phyloP scores from a whole-genome alignment of 2,113 vertebrate genomes.

The Takifugu bimaculatus region DNA sequence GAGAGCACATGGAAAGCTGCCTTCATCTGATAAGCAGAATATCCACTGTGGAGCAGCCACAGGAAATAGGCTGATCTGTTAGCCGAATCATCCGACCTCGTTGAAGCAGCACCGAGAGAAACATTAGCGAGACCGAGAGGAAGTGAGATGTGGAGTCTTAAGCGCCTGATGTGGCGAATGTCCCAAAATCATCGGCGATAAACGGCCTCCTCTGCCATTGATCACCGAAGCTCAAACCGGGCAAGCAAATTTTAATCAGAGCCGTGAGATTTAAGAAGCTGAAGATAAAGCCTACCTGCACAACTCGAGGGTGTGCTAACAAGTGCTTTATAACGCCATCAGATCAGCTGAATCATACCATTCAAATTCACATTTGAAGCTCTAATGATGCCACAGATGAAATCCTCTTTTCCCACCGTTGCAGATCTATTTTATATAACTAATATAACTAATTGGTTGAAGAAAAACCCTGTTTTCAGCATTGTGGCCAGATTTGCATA shows the following conservation, averaged over 20 bases:
- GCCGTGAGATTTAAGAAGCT: no score
- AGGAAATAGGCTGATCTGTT: conserved; percentile 30
- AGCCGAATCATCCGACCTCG: conserved; percentile 16
- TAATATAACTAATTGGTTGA: no score
- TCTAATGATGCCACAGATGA: no score
- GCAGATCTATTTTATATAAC: no score
- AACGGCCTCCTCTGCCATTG: no score
- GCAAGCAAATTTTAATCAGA: neutral
- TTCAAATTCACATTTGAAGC: no score
- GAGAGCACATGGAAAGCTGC: neutral
- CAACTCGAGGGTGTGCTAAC: neutral
- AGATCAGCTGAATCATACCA: no score
- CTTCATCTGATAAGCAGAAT: conserved; percentile 21
- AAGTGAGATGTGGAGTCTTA: conserved; percentile 18
- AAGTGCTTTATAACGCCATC: neutral
- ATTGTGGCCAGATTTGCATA: no score
- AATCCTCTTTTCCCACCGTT: no score
- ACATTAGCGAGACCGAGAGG: conserved; percentile 21
- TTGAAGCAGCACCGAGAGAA: conserved; percentile 31
- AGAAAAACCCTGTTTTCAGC: no score
- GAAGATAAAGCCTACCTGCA: neutral
- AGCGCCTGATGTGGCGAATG: conserved; percentile 27
- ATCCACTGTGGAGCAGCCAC: conserved; percentile 25
- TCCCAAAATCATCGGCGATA: conserved; percentile 33
- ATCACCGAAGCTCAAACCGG: neutral